Percentiles rank a stretch among this genome's conserved stretches.
These are phyloP conservation scores for Drosophila micromelanica DNA, from an alignment of 1,140 invertebrate species.

Conservation along the genomic window DNA sequence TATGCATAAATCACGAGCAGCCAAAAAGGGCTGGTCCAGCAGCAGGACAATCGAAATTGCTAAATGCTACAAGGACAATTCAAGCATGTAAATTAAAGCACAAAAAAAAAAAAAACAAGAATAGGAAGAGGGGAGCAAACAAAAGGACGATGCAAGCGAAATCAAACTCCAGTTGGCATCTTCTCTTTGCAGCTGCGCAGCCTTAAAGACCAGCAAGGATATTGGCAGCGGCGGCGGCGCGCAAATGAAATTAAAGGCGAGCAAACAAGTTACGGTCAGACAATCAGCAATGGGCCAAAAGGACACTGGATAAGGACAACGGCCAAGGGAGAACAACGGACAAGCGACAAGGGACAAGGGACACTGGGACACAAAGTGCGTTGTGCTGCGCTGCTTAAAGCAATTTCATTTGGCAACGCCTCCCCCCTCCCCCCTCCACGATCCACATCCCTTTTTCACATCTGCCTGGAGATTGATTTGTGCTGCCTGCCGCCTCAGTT, in stretches of 20 bases:
- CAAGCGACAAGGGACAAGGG: slow-evolving; percentile 24
- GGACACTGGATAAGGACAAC: slow-evolving; percentile 58
- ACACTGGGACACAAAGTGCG: slow-evolving; percentile 33
- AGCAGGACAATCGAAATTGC: slow-evolving; percentile 75
- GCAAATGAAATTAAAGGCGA: slow-evolving; percentile 84
- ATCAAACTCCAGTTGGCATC: slow-evolving; percentile 20
- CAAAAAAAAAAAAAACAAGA: slow-evolving; percentile 22
- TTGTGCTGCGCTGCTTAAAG: slow-evolving; percentile 62
- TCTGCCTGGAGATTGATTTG: slow-evolving; percentile 61
- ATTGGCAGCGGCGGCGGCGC: slow-evolving; percentile 25
- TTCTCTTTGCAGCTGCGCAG: slow-evolving; percentile 12
- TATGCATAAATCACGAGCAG: slow-evolving; percentile 76
- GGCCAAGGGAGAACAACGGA: slow-evolving; percentile 26
- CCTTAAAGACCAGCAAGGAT: slow-evolving; percentile 46
- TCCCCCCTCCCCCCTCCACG: slow-evolving; percentile 13
- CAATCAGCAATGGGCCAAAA: slow-evolving; percentile 74
- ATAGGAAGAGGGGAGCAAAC: slow-evolving; percentile 16
- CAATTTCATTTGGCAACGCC: slow-evolving; percentile 75
- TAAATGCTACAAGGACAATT: slow-evolving; percentile 83
- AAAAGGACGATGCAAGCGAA: slow-evolving; percentile 36
- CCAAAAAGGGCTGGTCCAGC: slow-evolving; percentile 35
- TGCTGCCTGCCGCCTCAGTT: slow-evolving; percentile 23
- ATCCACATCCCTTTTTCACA: slow-evolving; percentile 15
- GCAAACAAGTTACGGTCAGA: slow-evolving; percentile 83
- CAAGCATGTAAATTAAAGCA: slow-evolving; percentile 83